Evolutionary conservation across 2,888 invertebrate species (phyloP), one percentile per base, ranked within the genome.

Genomic region (Drosophila sordidapex): DNA sequence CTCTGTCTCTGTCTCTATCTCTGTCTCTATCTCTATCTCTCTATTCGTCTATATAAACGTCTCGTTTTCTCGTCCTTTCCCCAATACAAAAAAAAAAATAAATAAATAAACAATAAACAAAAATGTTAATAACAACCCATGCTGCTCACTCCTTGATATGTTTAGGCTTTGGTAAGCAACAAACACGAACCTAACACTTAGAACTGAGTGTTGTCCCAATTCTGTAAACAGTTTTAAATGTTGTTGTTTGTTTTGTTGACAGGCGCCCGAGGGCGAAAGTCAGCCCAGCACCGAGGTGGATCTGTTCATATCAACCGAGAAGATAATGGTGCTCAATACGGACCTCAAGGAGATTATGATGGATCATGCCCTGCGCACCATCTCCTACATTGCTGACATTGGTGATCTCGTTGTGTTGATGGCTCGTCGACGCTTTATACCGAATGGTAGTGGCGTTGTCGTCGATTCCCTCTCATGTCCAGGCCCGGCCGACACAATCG

Each of bases 311-410:
- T 99, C 99, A 43, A 99, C 99, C 15, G 99, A 99, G 93, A 99
- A 99, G 94, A 99, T 99, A 81, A 99, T 99, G 99, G 99, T 99
- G 66, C 95, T 99, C 74, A 99, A 99, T 93, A 99, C 99, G 3
- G 99, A 99, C 93, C 94, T 99, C 61, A 99, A 99, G 94, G 99
- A 99, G 94, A 99, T 99, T 73, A 99, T 99, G 98, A 99, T 99
- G 99, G 99, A 99, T 93, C 99, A 99, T 94, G 98, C 99, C 1
- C 94, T 99, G 71, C 95, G 99, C 84, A 99, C 99, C 51, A 99
- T 99, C 91, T 99, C 99, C 2, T 99, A 99, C 92, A 99, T 99
- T 84, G 99, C 99, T 8, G 99, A 99, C 93, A 99, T 99, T 77
- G 99, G 99, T 8, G 99, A 99, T 92, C 94, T 99, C 69, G 98